Conservation (phyloP, 2,113 vertebrate genomes). For the Melanotaenia duboulayi region DNA sequence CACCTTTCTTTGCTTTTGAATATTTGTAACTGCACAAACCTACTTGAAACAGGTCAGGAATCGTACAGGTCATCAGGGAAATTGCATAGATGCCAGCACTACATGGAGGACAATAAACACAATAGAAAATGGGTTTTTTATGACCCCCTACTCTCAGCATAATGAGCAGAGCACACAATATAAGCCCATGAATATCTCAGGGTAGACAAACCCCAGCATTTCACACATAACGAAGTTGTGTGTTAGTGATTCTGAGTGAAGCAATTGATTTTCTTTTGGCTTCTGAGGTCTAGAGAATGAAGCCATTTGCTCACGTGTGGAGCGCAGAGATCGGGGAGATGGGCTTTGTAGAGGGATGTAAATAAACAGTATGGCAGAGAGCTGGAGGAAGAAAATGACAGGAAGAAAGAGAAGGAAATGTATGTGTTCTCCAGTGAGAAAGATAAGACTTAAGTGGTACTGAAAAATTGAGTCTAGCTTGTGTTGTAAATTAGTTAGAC, state of each 20-base stretch:
- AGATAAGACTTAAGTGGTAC: conserved; percentile 55
- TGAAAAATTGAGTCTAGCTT: conserved; percentile 45
- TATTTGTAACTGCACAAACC: conserved; percentile 22
- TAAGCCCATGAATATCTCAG: conserved; percentile 57
- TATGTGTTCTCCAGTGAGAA: conserved; percentile 43
- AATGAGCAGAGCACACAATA: conserved; percentile 33
- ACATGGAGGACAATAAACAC: conserved; percentile 56
- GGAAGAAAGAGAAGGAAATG: conserved; percentile 13
- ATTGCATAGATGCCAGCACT: conserved; percentile 28
- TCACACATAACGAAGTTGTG: conserved; percentile 58
- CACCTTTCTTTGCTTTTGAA: conserved; percentile 11
- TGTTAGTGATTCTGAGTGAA: conserved; percentile 47
- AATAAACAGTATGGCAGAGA: conserved; percentile 44
- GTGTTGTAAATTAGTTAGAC: conserved; percentile 46
- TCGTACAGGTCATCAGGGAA: conserved; percentile 63
- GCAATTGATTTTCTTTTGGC: conserved; percentile 63
- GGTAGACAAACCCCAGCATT: conserved; percentile 60
- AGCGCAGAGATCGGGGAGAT: conserved; percentile 16
- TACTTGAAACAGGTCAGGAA: conserved; percentile 31
- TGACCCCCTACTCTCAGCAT: conserved; percentile 52
- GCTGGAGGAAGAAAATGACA: conserved; percentile 8
- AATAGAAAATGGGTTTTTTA: conserved; percentile 70
- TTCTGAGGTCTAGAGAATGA: conserved; percentile 52
- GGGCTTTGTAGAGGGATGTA: conserved; percentile 46
- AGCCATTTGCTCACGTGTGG: conserved; percentile 34